Evolutionary conservation across 1,140 invertebrate species (phyloP).

Genomic region (Philopotamus ludificatus): DNA sequence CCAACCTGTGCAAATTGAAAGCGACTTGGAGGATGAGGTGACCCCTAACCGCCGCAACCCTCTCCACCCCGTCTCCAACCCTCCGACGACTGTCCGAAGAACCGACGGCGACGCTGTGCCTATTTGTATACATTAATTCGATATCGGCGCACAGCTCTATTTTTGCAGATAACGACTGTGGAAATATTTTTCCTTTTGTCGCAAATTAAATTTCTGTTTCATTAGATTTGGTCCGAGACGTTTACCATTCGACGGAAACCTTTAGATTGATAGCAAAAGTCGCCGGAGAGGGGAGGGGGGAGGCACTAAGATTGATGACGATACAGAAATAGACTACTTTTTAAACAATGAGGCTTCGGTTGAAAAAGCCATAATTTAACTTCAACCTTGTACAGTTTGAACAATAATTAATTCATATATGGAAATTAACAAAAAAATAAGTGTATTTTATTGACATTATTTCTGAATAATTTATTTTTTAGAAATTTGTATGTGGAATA

Average conservation of each 20-base stretch:
- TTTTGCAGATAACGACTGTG: slow-evolving; percentile 22
- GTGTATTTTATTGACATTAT: no score
- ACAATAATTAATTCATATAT: no score
- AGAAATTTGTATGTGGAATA: no score
- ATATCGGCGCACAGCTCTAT: neutral
- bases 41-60: no score
- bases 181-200: slow-evolving; percentile 33
- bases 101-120: neutral
- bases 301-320: slow-evolving; percentile 21
- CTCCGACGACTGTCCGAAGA: no score
- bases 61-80: no score
- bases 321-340: slow-evolving; percentile 10
- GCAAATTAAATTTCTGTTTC: slow-evolving; percentile 38
- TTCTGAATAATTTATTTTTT: no score
- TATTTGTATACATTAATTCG: neutral
- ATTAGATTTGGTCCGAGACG: slow-evolving; percentile 19
- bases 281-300: neutral
- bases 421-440: no score
- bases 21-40: no score
- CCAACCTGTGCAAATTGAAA: slow-evolving; percentile 24
- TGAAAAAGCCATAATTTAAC: no score
- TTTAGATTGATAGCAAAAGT: no score
- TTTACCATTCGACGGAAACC: slow-evolving; percentile 22
- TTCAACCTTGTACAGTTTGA: no score
- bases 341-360: slow-evolving; percentile 9